Conservation (phyloP, 2,888 invertebrate species). For the Torymus aiolomorphi region DNA sequence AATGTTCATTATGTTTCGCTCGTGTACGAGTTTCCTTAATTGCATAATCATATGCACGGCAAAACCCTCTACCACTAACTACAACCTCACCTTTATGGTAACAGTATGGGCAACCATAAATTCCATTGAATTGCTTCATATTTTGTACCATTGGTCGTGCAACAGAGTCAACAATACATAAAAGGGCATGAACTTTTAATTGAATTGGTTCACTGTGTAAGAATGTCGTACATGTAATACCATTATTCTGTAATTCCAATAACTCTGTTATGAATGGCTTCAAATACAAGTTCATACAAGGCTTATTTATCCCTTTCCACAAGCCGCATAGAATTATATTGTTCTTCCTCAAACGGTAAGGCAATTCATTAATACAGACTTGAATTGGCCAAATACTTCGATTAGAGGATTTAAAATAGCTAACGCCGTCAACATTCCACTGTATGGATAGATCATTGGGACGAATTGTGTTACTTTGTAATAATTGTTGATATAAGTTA, state of each 20-base stretch:
- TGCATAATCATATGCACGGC: slow-evolving; percentile 29
- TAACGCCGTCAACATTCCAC: slow-evolving; percentile 54
- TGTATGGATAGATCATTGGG: slow-evolving; percentile 55
- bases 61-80: slow-evolving; percentile 29
- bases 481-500: slow-evolving; percentile 25
- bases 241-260: slow-evolving; percentile 35
- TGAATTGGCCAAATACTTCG: slow-evolving; percentile 54
- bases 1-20: slow-evolving; percentile 27
- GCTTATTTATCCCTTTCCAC: slow-evolving; percentile 42
- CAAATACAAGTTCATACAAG: slow-evolving; percentile 38
- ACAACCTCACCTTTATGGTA: slow-evolving; percentile 48
- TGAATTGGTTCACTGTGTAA: slow-evolving; percentile 4
- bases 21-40: slow-evolving; percentile 22
- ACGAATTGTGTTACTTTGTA: slow-evolving; percentile 14
- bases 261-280: slow-evolving; percentile 46
- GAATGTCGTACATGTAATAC: slow-evolving; percentile 22
- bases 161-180: slow-evolving; percentile 45
- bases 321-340: slow-evolving; percentile 52
- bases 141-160: slow-evolving; percentile 31
- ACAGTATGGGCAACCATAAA: slow-evolving; percentile 50
- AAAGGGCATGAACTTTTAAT: slow-evolving; percentile 43
- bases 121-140: no score
- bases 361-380: slow-evolving; percentile 55
- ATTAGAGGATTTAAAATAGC: slow-evolving; percentile 50
- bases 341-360: no score